Conservation (phyloP, 1,140 invertebrate genomes). For the Drosophila saltans region DNA sequence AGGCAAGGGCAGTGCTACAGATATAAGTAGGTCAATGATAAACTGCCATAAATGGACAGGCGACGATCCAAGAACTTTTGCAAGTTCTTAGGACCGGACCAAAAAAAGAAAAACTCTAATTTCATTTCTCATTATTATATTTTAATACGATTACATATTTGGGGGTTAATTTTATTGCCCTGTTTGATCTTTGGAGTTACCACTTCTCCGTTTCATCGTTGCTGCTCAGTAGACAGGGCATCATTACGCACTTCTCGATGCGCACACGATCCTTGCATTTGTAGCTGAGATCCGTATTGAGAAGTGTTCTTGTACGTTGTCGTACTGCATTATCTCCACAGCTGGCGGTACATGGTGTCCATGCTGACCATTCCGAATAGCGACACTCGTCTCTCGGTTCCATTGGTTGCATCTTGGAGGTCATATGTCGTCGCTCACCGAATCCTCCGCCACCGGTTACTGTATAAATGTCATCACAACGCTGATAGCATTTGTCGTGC, state of each 20-base stretch:
- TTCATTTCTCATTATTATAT: background rate
- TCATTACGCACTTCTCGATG: conserved; percentile 78
- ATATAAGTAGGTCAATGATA: conserved; percentile 62
- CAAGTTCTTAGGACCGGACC: too few relatives aligned
- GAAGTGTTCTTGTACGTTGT: conserved; percentile 70
- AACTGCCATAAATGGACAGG: conserved; percentile 11
- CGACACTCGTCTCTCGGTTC: conserved; percentile 84
- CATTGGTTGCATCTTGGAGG: conserved; percentile 30
- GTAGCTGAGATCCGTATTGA: conserved; percentile 76
- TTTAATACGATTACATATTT: conserved; percentile 38
- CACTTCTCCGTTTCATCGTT: conserved; percentile 72
- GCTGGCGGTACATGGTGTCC: conserved; percentile 87
- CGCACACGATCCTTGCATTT: conserved; percentile 80
- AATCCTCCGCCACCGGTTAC: conserved; percentile 44
- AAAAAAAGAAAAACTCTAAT: background rate
- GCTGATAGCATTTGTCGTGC: conserved; percentile 74
- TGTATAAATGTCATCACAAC: conserved; percentile 78
- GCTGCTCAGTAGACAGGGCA: conserved; percentile 71
- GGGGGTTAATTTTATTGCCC: background rate
- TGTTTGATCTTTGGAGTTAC: conserved; percentile 13
- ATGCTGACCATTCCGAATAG: conserved; percentile 86
- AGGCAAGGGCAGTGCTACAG: conserved; percentile 1
- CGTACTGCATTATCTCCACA: conserved; percentile 84
- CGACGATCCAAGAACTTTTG: too few relatives aligned
- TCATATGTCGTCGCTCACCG: conserved; percentile 52